A percentile compares a stretch with the other conserved stretches of the same genome.
Evolutionary conservation across 2,797 vertebrate genomes (phyloP).

Genomic region (Rousettus madagascariensis): DNA sequence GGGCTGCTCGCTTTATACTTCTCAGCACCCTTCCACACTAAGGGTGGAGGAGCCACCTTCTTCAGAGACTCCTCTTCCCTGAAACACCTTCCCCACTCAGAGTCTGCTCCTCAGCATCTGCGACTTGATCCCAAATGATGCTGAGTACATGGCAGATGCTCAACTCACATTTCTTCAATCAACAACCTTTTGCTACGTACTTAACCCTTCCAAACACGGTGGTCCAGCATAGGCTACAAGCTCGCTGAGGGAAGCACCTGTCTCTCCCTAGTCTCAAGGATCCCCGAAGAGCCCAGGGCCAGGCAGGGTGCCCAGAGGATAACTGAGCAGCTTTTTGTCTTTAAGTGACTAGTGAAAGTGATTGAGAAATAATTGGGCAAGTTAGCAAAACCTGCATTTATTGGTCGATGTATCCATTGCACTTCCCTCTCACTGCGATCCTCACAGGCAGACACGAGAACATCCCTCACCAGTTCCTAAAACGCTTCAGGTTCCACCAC

Average conservation of each 20-base stretch:
- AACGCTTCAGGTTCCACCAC: no score
- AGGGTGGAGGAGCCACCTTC: neutral
- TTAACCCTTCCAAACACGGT: neutral
- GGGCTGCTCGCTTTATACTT: rapidly evolving
- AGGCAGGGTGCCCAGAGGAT: neutral
- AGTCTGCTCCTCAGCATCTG: neutral
- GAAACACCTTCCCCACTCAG: neutral
- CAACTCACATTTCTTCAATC: neutral
- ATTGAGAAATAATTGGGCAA: neutral
- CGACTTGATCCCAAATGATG: neutral
- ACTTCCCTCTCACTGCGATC: neutral
- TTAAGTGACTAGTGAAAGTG: neutral
- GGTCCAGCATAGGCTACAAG: neutral
- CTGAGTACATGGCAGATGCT: neutral
- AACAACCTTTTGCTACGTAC: neutral
- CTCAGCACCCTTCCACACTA: neutral
- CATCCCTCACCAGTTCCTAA: neutral
- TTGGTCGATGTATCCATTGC: neutral
- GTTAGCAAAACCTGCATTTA: neutral
- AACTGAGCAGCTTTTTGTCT: neutral
- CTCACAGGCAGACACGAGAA: neutral
- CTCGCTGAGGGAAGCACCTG: neutral
- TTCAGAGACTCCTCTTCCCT: neutral
- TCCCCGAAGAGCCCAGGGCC: neutral
- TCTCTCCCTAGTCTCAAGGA: neutral